Evolutionary conservation across 2,888 invertebrate species (phyloP).

Genomic region (Seira musarum): DNA sequence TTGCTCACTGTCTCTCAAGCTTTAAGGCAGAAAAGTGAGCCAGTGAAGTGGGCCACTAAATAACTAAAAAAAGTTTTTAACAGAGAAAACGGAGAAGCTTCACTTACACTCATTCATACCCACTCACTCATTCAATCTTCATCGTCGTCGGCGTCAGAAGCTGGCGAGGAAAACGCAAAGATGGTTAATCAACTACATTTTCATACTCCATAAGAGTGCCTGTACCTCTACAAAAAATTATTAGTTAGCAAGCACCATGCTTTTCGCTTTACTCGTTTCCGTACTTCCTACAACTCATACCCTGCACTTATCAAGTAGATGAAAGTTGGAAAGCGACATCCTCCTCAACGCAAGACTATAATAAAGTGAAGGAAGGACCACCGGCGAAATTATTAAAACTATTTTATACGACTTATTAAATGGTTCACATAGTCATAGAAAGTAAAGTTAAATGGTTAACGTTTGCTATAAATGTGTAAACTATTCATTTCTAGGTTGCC

Average conservation of each 20-base stretch:
- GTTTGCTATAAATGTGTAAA: neutral
- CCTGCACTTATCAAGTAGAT: conserved; percentile 44
- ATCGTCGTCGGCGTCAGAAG: neutral
- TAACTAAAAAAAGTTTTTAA: conserved; percentile 38
- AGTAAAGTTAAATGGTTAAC: neutral
- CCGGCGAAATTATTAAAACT: conserved; percentile 53
- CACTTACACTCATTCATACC: conserved; percentile 24
- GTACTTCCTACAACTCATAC: neutral
- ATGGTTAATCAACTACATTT: conserved; percentile 28
- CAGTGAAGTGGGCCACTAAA: conserved; percentile 59
- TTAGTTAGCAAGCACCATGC: neutral
- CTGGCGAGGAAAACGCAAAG: conserved; percentile 16
- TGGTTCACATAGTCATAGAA: neutral
- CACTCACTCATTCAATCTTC: conserved; percentile 12
- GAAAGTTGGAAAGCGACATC: conserved; percentile 41
- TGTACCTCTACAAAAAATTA: neutral
- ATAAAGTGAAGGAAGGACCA: conserved; percentile 48
- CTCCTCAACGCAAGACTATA: conserved; percentile 11
- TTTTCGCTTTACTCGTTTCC: neutral
- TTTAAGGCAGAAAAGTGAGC: conserved; percentile 48
- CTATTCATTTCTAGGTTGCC: neutral
- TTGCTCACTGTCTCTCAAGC: conserved; percentile 15
- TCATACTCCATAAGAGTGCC: neutral
- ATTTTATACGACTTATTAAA: conserved; percentile 30
- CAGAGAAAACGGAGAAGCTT: conserved; percentile 37